Base-by-base conservation (phyloP, 2,888 invertebrate species). In the Lasioglossum lativentre region DNA sequence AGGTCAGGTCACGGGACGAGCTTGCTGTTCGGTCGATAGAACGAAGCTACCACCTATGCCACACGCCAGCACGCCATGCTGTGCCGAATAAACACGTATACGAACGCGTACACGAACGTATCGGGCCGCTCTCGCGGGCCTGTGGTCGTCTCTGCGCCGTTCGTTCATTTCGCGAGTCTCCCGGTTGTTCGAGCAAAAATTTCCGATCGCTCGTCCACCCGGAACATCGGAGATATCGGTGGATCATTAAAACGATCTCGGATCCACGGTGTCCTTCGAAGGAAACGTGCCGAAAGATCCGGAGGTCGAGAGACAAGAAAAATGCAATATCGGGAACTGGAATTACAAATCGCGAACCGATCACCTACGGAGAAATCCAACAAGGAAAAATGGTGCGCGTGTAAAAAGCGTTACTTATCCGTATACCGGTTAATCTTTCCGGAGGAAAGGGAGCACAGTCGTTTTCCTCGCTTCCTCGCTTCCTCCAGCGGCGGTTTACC, bases 1-100 rank as follows among this genome's bases (percentile, higher is more conserved):
- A 94, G 95, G 95, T 95, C 94, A 94, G 95, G 95, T 95, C 95
- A 95, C 93, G 93, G 93, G 91, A 93, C 94, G 93, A 93, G 93
- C 84, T 86, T 85, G 80, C 59, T 78, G 84, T 68, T 82, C 88
- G 92, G 92, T 92, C 92, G 92, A 92, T 92, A 92, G 90, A 92
- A 92, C 91, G 91, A 89, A 90, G 89, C 90, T 90, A 91, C 89
- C 90, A 86, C 88, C 87, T 89, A 88, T 87, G 85, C 89, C 86
- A 82, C 80, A 84, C 86, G 86, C 66, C 75, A 78, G 70, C 80
- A 72, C 78, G 79, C 77, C 82, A 42, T 81, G 66, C 86, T 80
- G 83, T 89, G 86, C 87, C 86, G 88, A 85, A 89, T 85, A 88
- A 89, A 84, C 88, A 82, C 66, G 80, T 89, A 83, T 77, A 81